Percentiles rank a stretch among this genome's conserved stretches.
Evolutionary conservation across 2,797 vertebrate species (phyloP).

Genomic region (Euthynnus affinis): DNA sequence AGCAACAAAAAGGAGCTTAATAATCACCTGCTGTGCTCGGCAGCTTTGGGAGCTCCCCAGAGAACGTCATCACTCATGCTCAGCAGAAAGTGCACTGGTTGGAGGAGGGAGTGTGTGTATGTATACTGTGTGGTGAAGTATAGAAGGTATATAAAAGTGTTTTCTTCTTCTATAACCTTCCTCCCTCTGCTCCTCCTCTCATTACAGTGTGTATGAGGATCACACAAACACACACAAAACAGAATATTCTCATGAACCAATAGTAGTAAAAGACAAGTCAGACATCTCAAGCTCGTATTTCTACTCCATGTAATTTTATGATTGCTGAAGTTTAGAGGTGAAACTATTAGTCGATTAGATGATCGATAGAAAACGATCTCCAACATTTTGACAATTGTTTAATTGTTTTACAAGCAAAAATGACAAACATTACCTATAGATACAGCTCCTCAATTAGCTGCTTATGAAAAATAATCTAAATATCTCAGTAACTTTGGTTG

Average conservation of each 20-base stretch:
- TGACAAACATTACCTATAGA: no score
- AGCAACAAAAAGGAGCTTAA: constrained; percentile 58
- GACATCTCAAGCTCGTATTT: no score
- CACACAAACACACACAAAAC: background rate
- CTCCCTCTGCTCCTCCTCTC: background rate
- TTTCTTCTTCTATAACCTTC: background rate
- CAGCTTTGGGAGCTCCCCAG: constrained; percentile 65
- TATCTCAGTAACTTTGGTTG: no score
- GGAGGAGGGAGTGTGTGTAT: constrained; percentile 2
- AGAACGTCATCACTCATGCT: constrained; percentile 56
- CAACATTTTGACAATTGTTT: no score
- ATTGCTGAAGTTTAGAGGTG: no score
- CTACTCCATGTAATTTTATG: no score
- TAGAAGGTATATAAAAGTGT: constrained; percentile 7
- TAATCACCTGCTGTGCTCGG: constrained; percentile 71
- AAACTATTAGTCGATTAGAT: no score
- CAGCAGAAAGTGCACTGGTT: constrained; percentile 66
- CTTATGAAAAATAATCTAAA: no score
- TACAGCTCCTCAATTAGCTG: no score
- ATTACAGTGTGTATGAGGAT: background rate
- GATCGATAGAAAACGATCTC: no score
- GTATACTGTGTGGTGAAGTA: background rate
- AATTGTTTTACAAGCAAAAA: no score
- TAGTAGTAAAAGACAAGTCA: background rate
- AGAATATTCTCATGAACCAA: background rate